These are phyloP conservation scores for Drosophila novamexicana DNA, from an alignment of 1,140 invertebrate genomes.

Conservation along the genomic window DNA sequence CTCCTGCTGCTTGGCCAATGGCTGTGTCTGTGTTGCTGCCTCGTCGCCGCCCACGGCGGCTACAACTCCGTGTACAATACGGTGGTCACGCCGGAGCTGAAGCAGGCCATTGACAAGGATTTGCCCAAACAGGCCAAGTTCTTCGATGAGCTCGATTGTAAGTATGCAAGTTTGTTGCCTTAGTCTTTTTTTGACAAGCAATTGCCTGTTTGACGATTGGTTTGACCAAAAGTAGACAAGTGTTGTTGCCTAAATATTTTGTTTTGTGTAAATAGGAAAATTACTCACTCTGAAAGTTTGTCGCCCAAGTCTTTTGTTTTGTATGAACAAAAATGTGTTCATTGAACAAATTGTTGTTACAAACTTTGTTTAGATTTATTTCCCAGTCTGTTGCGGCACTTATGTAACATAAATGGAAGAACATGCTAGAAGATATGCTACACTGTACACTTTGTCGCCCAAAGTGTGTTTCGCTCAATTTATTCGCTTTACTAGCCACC, in stretches of 20 bases:
- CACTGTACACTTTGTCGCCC: not conserved
- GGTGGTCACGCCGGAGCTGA: constrained; percentile 68
- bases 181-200: constrained; percentile 4
- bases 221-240: constrained; percentile 21
- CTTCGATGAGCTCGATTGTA: constrained; percentile 83
- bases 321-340: not conserved
- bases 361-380: no score
- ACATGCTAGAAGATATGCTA: not conserved
- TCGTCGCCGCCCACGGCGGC: constrained; percentile 45
- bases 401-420: no score
- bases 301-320: constrained; percentile 35
- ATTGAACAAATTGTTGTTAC: no score
- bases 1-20: constrained; percentile 28
- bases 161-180: constrained; percentile 54
- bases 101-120: constrained; percentile 76
- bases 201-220: no score
- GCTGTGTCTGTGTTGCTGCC: constrained; percentile 22
- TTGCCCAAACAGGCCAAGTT: constrained; percentile 83
- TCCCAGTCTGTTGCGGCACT: no score
- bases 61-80: constrained; percentile 79
- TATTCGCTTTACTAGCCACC: not conserved
- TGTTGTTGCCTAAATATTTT: constrained; percentile 28
- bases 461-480: not conserved
- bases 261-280: not conserved
- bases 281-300: constrained; percentile 23